Conservation (phyloP, 2,113 vertebrate species). For the Oryzias woworae region DNA sequence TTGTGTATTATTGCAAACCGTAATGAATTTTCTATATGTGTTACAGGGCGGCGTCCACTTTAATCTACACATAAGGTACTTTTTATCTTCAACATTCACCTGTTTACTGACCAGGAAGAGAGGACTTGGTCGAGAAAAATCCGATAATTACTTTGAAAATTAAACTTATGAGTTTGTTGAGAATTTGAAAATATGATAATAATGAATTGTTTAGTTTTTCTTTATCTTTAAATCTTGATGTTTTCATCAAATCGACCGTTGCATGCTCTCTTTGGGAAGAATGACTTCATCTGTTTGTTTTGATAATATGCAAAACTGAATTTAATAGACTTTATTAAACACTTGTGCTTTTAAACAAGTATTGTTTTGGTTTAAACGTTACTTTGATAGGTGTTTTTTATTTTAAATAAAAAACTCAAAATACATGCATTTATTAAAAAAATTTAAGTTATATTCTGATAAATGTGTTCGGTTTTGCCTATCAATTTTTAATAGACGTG, state of each 20-base stretch:
- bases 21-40: slow-evolving; percentile 33
- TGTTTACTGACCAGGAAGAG: slow-evolving; percentile 33
- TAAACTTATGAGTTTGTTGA: neutral
- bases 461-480: too few relatives aligned
- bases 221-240: neutral
- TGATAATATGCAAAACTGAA: slow-evolving; percentile 39
- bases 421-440: too few relatives aligned
- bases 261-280: slow-evolving; percentile 40
- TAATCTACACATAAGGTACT: slow-evolving; percentile 73
- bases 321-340: too few relatives aligned
- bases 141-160: neutral
- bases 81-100: slow-evolving; percentile 28
- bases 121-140: too few relatives aligned
- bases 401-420: too few relatives aligned
- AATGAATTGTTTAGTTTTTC: neutral
- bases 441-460: too few relatives aligned
- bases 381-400: too few relatives aligned
- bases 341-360: too few relatives aligned
- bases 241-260: slow-evolving; percentile 65
- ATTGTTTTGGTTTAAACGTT: too few relatives aligned
- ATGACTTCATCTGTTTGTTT: slow-evolving; percentile 66
- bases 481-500: too few relatives aligned
- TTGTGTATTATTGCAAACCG: neutral
- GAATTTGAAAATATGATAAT: neutral
- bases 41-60: slow-evolving; percentile 82